Conservation (phyloP, 2,113 vertebrate species). For the Atrichornis clamosus region DNA sequence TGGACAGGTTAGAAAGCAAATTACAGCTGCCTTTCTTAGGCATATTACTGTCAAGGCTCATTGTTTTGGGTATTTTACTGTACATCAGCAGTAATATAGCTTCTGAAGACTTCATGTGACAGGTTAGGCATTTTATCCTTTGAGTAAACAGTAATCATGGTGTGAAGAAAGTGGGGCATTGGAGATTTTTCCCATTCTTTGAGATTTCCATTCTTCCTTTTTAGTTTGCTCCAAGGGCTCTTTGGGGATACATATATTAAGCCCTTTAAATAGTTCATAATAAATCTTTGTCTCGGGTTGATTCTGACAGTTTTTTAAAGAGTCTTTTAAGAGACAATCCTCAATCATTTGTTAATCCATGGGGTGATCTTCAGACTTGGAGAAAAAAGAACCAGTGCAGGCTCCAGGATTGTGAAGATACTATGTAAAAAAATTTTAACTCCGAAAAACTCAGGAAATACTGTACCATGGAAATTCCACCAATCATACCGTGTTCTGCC, state of each 20-base stretch:
- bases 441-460: constrained; percentile 62
- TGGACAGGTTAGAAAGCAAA: constrained; percentile 78
- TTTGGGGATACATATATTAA: constrained; percentile 89
- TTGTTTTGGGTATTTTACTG: constrained; percentile 69
- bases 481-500: not conserved
- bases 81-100: constrained; percentile 72
- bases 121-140: constrained; percentile 81
- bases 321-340: constrained; percentile 84
- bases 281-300: constrained; percentile 86
- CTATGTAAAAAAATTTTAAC: constrained; percentile 63
- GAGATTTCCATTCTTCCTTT: constrained; percentile 83
- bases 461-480: constrained; percentile 21
- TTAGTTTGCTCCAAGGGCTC: constrained; percentile 85
- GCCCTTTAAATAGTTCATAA: constrained; percentile 88
- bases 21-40: constrained; percentile 70
- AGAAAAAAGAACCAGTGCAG: constrained; percentile 70
- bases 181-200: constrained; percentile 82
- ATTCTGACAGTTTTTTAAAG: constrained; percentile 87
- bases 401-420: constrained; percentile 69
- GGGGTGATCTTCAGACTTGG: constrained; percentile 78
- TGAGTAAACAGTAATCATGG: constrained; percentile 83
- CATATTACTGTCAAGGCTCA: constrained; percentile 53
- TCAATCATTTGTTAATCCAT: constrained; percentile 85
- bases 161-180: constrained; percentile 79
- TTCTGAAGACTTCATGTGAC: constrained; percentile 77